Conservation (phyloP, 1,140 invertebrate genomes). For the Philaenus spumarius region DNA sequence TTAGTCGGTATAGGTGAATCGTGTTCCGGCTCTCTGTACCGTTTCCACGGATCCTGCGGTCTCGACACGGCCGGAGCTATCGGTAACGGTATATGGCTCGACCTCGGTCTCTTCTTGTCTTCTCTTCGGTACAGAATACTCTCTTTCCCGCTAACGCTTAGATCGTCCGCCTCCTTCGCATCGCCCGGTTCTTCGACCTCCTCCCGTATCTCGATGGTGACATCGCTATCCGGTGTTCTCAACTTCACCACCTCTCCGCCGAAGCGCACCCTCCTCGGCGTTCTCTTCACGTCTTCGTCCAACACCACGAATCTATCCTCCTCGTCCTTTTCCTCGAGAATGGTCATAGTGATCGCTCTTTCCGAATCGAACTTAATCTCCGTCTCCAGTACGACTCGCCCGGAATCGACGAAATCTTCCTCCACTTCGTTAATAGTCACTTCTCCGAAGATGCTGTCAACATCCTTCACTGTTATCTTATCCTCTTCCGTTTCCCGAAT, state of each 20-base stretch:
- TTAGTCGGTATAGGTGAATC: constrained; percentile 20
- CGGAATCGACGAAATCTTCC: constrained; percentile 13
- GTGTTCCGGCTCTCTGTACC: neutral
- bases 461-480: constrained; percentile 2
- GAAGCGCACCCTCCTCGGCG: constrained; percentile 58
- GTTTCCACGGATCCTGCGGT: constrained; percentile 19
- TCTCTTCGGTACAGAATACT: neutral
- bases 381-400: constrained; percentile 64
- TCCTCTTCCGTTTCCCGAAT: constrained; percentile 27
- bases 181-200: neutral
- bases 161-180: neutral
- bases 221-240: constrained; percentile 72
- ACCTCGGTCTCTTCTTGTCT: constrained; percentile 7
- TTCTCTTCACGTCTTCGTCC: constrained; percentile 25
- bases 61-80: constrained; percentile 26
- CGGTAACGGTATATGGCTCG: constrained; percentile 31
- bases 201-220: constrained; percentile 30
- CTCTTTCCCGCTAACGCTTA: constrained; percentile 5
- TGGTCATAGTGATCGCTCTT: constrained; percentile 71
- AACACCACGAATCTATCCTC: constrained; percentile 25
- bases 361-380: constrained; percentile 71
- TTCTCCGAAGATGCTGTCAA: constrained; percentile 10
- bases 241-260: constrained; percentile 77
- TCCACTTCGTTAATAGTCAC: neutral
- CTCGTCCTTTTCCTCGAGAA: constrained; percentile 60